These are phyloP conservation scores for Callipepla californica DNA, from an alignment of 2,113 vertebrate species.

Conservation along the genomic window DNA sequence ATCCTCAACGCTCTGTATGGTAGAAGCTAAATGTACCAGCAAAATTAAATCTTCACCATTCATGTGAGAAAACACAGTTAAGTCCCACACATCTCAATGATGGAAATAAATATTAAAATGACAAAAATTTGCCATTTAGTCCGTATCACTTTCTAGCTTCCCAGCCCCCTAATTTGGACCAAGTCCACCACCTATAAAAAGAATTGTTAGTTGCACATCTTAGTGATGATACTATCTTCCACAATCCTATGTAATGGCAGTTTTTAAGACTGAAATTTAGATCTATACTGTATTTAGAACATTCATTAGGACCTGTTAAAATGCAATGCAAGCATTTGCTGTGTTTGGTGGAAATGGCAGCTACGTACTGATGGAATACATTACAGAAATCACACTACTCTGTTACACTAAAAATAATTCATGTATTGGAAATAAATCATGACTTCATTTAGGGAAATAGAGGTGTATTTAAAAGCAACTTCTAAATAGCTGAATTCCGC, in stretches of 20 bases:
- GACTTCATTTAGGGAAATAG: conserved; percentile 45
- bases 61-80: background rate
- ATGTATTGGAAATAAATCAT: conserved; percentile 56
- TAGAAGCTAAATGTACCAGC: background rate
- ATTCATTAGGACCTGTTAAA: conserved; percentile 36
- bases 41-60: background rate
- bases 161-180: background rate
- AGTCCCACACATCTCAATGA: background rate
- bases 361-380: conserved; percentile 26
- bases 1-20: background rate
- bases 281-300: conserved; percentile 2
- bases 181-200: background rate
- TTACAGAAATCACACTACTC: conserved; percentile 45
- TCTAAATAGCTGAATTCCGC: conserved; percentile 8
- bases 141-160: background rate
- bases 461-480: conserved; percentile 25
- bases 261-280: conserved; percentile 26
- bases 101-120: background rate
- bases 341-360: conserved; percentile 53
- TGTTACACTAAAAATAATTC: conserved; percentile 42
- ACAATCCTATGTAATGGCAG: background rate
- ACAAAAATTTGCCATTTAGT: background rate
- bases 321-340: background rate
- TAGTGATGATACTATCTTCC: background rate
- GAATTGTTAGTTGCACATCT: background rate